A percentile compares a stretch with the other conserved stretches of the same genome.
Conservation (phyloP, 2,888 invertebrate species). For the Byasa hedistus region DNA sequence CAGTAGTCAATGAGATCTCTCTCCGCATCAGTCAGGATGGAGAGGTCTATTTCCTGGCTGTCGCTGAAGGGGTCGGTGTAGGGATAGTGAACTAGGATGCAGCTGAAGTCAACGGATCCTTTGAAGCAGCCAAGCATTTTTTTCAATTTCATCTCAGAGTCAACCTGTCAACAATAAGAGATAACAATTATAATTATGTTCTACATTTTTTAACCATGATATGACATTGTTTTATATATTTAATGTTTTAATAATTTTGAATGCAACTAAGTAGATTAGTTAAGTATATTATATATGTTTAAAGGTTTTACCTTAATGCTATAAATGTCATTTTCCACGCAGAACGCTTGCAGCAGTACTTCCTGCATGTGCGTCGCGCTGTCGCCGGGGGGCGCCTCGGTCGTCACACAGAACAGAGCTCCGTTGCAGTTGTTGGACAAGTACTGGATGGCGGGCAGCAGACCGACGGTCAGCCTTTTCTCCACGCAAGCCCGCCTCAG, state of each 20-base stretch:
- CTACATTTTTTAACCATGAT: too few relatives aligned
- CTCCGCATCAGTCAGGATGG: constrained; percentile 81
- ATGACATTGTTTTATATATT: too few relatives aligned
- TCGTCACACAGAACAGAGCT: constrained; percentile 84
- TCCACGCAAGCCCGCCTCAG: constrained; percentile 77
- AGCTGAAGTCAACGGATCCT: constrained; percentile 73
- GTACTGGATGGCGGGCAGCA: constrained; percentile 81
- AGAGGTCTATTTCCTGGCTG: constrained; percentile 63
- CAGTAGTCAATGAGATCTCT: constrained; percentile 83
- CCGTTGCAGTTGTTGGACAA: constrained; percentile 81
- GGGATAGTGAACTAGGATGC: constrained; percentile 78
- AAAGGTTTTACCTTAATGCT: constrained; percentile 81
- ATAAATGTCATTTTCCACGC: constrained; percentile 88
- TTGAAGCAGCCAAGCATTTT: constrained; percentile 68
- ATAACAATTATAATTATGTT: constrained; percentile 31
- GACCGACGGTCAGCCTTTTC: constrained; percentile 81
- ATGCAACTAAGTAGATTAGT: too few relatives aligned
- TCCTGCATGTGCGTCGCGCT: constrained; percentile 89
- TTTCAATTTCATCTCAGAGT: constrained; percentile 77
- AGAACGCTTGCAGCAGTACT: constrained; percentile 87
- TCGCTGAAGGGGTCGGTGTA: constrained; percentile 72
- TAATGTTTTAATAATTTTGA: too few relatives aligned
- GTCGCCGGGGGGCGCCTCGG: constrained; percentile 84
- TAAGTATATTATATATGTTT: too few relatives aligned
- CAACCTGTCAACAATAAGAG: constrained; percentile 65